These are phyloP conservation scores for Eulemur albifrons DNA, from an alignment of 2,797 vertebrate species.

Conservation along the genomic window DNA sequence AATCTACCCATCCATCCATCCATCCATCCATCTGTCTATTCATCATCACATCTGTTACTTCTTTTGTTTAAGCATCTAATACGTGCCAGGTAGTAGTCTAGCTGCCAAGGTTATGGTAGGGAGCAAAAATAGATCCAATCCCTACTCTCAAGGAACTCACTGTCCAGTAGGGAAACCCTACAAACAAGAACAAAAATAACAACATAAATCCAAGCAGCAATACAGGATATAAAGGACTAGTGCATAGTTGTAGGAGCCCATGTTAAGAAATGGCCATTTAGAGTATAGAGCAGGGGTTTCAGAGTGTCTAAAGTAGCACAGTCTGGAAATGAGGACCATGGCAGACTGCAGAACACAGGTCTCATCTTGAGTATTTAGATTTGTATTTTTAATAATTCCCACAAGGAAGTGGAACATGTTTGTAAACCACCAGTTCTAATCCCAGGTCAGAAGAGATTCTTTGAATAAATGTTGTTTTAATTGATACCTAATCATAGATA, in stretches of 20 bases:
- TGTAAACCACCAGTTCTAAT: constrained; percentile 18
- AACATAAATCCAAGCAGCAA: not conserved
- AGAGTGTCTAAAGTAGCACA: not conserved
- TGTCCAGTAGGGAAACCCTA: not conserved
- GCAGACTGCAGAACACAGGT: not conserved
- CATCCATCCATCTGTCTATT: not conserved
- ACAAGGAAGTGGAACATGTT: constrained; percentile 33
- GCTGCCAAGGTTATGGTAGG: not conserved
- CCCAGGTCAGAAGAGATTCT: constrained; percentile 11
- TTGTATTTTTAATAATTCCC: not conserved
- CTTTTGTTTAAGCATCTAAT: constrained; percentile 27
- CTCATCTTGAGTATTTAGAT: not conserved
- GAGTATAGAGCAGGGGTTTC: not conserved
- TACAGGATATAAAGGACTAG: not conserved
- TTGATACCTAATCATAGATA: not conserved
- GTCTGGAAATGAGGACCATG: not conserved
- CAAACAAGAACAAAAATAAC: constrained; percentile 36
- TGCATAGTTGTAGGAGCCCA: not conserved
- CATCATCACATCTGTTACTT: constrained; percentile 31
- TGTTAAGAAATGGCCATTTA: constrained; percentile 1
- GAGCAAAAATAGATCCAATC: not conserved
- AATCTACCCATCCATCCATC: not conserved
- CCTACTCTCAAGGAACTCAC: not conserved
- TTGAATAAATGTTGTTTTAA: constrained; percentile 26
- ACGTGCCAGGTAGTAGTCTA: not conserved